These are phyloP conservation scores for Glaucidium brasilianum DNA, from an alignment of 2,113 vertebrate species.

Conservation along the genomic window DNA sequence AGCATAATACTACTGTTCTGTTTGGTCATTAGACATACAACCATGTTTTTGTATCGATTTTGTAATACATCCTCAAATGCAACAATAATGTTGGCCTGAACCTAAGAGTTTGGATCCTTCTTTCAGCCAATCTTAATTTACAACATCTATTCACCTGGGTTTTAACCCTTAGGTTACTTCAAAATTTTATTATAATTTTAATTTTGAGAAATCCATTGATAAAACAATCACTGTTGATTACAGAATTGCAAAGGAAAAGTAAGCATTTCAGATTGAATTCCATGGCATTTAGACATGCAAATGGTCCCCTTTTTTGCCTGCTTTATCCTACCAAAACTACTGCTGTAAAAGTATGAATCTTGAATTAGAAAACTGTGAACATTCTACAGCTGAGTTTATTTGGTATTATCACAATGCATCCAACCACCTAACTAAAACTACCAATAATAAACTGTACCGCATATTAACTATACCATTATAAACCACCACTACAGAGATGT, in stretches of 20 bases:
- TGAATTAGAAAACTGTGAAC: neutral
- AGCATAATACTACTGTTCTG: neutral
- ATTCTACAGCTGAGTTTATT: neutral
- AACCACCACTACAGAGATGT: fast-evolving
- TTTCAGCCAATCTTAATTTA: neutral
- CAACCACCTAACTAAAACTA: neutral
- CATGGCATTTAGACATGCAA: neutral
- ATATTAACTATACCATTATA: neutral
- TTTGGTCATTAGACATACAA: neutral
- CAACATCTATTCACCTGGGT: neutral
- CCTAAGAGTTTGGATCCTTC: neutral
- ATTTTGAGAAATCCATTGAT: neutral
- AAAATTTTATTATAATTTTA: neutral
- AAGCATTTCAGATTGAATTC: neutral
- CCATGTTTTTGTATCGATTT: neutral
- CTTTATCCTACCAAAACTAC: neutral
- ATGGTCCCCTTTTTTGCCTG: neutral
- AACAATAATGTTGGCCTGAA: neutral
- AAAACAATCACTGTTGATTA: neutral
- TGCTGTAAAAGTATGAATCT: neutral
- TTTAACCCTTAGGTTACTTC: neutral
- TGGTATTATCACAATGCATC: neutral
- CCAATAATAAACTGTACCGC: neutral
- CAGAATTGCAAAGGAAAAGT: neutral
- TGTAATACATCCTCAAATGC: neutral